These are phyloP conservation scores for Vulpes ferrilata DNA, from an alignment of 2,113 vertebrate genomes.

Conservation along the genomic window DNA sequence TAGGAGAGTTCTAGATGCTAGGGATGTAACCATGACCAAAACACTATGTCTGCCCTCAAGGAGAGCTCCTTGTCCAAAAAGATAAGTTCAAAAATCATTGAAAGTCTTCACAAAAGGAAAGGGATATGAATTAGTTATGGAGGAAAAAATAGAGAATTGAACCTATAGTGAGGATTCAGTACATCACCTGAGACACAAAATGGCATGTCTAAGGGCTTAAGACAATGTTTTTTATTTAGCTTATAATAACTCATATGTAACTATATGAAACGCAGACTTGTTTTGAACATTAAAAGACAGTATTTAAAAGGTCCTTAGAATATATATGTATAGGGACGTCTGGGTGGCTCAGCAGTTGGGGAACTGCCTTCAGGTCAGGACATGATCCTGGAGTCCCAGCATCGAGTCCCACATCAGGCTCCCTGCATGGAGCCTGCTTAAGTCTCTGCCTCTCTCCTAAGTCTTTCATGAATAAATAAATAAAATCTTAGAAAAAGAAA, in stretches of 20 bases:
- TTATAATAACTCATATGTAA: background rate
- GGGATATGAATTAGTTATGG: background rate
- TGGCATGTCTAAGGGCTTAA: background rate
- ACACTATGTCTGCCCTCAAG: background rate
- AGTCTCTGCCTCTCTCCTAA: too few species aligned
- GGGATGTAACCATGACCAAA: background rate
- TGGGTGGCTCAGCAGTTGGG: too few species aligned
- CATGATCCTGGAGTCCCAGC: too few species aligned
- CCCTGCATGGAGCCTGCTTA: too few species aligned
- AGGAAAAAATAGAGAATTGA: slow-evolving; percentile 17
- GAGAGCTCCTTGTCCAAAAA: background rate
- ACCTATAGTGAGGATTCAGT: background rate
- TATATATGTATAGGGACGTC: background rate
- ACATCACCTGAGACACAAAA: background rate
- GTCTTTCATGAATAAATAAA: too few species aligned
- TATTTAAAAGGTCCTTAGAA: background rate
- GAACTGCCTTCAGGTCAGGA: too few species aligned
- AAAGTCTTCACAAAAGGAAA: slow-evolving; percentile 20
- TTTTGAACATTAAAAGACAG: slow-evolving; percentile 19
- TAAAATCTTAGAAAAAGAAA: too few species aligned
- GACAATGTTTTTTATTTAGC: background rate
- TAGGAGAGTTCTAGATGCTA: background rate
- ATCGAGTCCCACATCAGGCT: too few species aligned
- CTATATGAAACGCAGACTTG: background rate
- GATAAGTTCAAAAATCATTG: background rate